Base-by-base conservation (phyloP, 2,113 vertebrate genomes). In the Chlorodrepanis virens region DNA sequence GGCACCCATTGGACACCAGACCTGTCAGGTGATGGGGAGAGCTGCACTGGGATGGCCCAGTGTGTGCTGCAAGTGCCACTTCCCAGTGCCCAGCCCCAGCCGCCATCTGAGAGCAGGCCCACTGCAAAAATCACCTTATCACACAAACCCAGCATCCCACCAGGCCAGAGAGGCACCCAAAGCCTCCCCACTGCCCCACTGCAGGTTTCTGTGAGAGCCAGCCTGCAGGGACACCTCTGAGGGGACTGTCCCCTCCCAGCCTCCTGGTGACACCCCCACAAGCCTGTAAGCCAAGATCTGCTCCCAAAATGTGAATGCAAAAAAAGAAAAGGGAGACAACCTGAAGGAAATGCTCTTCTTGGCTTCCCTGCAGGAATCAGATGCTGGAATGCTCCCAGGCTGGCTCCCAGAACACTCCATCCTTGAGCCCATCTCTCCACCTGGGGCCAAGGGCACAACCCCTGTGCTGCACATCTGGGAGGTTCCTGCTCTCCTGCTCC, bases 401-500 rank as follows among this genome's bases (percentile, higher is more conserved):
- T 44, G 68, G 68, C 47, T 61, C 52, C 60, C 71, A 70, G 3
- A 1, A 52, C 47, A 57, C 23, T 79, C 56, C 57, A 4, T 4
- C 12, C 2, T 14, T 52, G 20, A 75, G 52, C 29, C 28, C 6
- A 0, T 15, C 40, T 39, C 69, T 11, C 0, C 3, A 1, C 17
- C 20, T 14, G 37, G 28, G 49, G 5, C 52, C 45, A 4, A 60
- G 57, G 74, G n/a, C 25, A 42, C 6, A 31, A 23, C 3, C 27
- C 44, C n/a, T 8, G 4, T 49, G 24, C 67, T 50, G 71, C 54
- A 8, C 2, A 23, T 31, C 24, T 12, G 24, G 63, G 60, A 57
- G 22, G 40, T 13, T 77, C 44, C 63, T 94, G 86, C 53, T 68
- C 70, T 42, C 23, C 4, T 6, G 24, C 37, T 54, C 44, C 75